phyloP scores from a whole-genome alignment of 1,140 invertebrate genomes.

The Megalonaias nervosa region DNA sequence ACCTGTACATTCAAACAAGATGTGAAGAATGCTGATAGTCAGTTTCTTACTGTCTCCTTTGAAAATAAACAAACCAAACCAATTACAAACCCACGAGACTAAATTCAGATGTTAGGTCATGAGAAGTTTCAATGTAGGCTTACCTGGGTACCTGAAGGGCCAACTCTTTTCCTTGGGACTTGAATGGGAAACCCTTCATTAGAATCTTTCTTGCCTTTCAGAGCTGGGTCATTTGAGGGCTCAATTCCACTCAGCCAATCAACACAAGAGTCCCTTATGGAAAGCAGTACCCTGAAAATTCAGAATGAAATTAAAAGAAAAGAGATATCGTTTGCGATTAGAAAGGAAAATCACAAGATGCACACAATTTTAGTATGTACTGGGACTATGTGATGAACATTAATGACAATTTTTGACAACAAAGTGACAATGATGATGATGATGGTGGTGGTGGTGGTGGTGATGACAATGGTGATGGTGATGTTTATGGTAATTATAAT shows the following conservation, averaged over 20 bases:
- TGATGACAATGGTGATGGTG: too few species aligned
- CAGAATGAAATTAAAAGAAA: background rate
- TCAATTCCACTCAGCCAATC: slow-evolving; percentile 95
- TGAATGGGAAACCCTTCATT: slow-evolving; percentile 93
- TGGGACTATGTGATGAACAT: too few species aligned
- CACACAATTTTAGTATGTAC: too few species aligned
- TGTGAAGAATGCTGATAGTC: too few species aligned
- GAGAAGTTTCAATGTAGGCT: background rate
- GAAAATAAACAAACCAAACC: too few species aligned
- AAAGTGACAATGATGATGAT: too few species aligned
- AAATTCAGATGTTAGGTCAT: background rate
- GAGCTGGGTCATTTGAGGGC: slow-evolving; percentile 90
- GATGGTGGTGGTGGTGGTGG: too few species aligned
- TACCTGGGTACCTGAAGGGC: slow-evolving; percentile 76
- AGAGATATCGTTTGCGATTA: background rate
- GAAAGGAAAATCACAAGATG: too few species aligned
- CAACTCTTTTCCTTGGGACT: slow-evolving; percentile 92
- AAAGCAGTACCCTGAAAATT: slow-evolving; percentile 87
- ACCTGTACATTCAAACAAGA: too few species aligned
- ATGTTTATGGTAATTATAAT: too few species aligned
- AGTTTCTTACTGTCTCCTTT: too few species aligned
- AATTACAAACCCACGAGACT: background rate
- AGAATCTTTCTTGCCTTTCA: slow-evolving; percentile 96
- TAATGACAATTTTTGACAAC: too few species aligned
- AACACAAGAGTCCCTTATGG: slow-evolving; percentile 95